Percentiles rank a stretch among this genome's conserved stretches.
phyloP scores from a whole-genome alignment of 2,797 vertebrate genomes.

The Xiphorhynchus erythropygius region DNA sequence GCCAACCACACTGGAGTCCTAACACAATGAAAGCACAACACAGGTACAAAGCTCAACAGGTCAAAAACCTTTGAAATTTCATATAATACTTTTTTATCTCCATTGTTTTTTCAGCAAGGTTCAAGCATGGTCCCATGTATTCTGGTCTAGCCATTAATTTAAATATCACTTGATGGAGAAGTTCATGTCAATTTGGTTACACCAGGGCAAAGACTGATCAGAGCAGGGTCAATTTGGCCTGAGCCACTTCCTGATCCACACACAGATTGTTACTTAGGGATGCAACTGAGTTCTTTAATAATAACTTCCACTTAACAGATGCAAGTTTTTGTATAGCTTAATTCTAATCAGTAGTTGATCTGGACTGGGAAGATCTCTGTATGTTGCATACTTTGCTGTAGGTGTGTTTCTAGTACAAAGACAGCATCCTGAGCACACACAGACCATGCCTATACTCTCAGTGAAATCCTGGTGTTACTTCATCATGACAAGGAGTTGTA shows the following conservation, averaged over 20 bases:
- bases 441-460: background rate
- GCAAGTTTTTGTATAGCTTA: background rate
- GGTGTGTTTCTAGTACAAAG: background rate
- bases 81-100: background rate
- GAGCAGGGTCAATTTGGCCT: background rate
- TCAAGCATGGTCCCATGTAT: background rate
- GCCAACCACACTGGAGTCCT: background rate
- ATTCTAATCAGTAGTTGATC: background rate
- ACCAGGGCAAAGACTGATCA: background rate
- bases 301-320: background rate
- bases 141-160: background rate
- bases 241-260: background rate
- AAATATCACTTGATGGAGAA: background rate
- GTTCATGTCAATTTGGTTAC: background rate
- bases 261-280: background rate
- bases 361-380: background rate
- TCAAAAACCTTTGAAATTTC: background rate
- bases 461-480: background rate
- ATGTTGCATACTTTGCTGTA: background rate
- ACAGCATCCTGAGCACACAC: rapidly evolving
- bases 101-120: background rate
- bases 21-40: background rate
- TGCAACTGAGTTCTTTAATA: background rate
- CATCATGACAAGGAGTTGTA: background rate
- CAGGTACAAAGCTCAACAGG: background rate